Conservation (phyloP, 1,140 invertebrate genomes). For the Zaprionus davidi region DNA sequence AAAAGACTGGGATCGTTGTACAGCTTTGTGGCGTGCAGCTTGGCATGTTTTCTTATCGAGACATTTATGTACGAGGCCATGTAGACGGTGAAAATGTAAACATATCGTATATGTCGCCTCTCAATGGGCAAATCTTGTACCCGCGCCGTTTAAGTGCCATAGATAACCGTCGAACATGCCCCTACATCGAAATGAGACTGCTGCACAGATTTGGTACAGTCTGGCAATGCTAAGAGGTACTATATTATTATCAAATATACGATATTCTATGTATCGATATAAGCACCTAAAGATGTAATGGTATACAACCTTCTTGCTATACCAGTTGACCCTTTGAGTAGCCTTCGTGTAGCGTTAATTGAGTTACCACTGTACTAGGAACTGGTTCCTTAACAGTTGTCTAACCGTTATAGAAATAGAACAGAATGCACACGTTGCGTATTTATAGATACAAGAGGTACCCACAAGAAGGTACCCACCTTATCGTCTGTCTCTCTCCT, state of each 20-base stretch:
- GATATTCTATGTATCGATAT: not conserved
- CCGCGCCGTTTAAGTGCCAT: conserved; percentile 44
- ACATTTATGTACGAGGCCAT: conserved; percentile 63
- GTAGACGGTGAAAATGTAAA: conserved; percentile 69
- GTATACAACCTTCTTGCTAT: not conserved
- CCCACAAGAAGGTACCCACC: conserved; percentile 7
- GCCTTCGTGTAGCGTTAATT: not conserved
- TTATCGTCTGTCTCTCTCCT: conserved; percentile 36
- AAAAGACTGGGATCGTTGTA: conserved; percentile 6
- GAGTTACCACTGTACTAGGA: not conserved
- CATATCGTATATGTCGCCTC: conserved; percentile 54
- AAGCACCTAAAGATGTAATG: not conserved
- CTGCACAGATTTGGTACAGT: conserved; percentile 24
- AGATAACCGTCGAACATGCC: conserved; percentile 65
- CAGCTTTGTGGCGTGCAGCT: conserved; percentile 35
- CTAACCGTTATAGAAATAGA: conserved; percentile 37
- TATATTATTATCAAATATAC: not conserved
- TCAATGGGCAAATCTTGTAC: conserved; percentile 80
- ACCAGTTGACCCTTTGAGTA: not conserved
- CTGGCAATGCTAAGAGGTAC: not conserved
- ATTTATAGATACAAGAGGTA: conserved; percentile 58
- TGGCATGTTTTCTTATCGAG: conserved; percentile 64
- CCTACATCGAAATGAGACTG: conserved; percentile 30
- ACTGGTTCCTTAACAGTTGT: conserved; percentile 5
- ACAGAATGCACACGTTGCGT: conserved; percentile 48